phyloP scores from a whole-genome alignment of 2,113 vertebrate genomes.

The Ceyx margarethae region DNA sequence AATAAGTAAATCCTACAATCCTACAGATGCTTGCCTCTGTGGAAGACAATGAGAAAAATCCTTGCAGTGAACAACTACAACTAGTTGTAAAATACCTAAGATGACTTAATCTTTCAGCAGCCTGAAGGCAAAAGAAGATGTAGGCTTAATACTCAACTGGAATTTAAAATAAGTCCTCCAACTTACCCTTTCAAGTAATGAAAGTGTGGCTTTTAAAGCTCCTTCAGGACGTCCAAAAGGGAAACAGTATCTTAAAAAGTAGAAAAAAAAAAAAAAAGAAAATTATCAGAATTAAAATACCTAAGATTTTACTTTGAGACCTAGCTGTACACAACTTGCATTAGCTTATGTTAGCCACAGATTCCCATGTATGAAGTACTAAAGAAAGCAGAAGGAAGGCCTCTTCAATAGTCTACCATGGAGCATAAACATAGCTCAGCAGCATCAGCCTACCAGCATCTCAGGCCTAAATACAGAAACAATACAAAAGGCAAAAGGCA shows the following conservation, averaged over 20 bases:
- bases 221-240: slow-evolving; percentile 98
- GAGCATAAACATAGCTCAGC: neutral
- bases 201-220: slow-evolving; percentile 96
- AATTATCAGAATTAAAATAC: neutral
- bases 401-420: neutral
- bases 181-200: slow-evolving; percentile 94
- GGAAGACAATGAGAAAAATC: neutral
- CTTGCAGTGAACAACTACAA: neutral
- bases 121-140: neutral
- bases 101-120: neutral
- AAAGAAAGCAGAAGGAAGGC: neutral
- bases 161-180: neutral
- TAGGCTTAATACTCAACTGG: neutral
- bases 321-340: neutral
- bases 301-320: neutral
- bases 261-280: neutral
- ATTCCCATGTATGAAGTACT: neutral
- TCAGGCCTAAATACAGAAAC: neutral
- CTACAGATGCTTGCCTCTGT: neutral
- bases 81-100: neutral
- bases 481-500: neutral
- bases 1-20: neutral
- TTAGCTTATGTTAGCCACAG: neutral
- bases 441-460: neutral
- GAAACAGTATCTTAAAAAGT: slow-evolving; percentile 90